Evolutionary conservation across 2,888 invertebrate species (phyloP), one percentile per base, ranked within the genome.

Genomic region (Abscondita cerata): DNA sequence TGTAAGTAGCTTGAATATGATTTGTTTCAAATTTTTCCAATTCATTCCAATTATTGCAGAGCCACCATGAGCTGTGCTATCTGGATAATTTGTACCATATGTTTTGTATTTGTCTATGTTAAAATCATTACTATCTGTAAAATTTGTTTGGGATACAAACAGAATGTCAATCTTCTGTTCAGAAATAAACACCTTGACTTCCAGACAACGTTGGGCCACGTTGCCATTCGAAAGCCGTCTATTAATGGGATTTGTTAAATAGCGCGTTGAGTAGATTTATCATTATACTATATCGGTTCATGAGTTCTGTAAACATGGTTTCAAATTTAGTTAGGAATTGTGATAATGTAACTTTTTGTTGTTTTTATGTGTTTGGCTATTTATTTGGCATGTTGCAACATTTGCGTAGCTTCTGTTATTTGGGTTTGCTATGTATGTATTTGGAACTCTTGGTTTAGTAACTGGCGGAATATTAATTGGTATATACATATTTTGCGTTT

Each of bases 321-420:
- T 33, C 15, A 11, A 50, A 50, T 50, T 11, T 33, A n/a, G 33
- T 8, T 34, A 50, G 15, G 34, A 50, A 50, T 31, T 48, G 12
- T 1, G 48, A 48, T 31, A 48, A n/a, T 12, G 48, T 12, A 33
- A 48, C 31, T 12, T 48, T 33, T 12, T 48, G 25, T 6, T 31
- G 25, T 13, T 48, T 12, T 12, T 12, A 9, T 31, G 31, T 31
- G 9, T 6, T n/a, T n/a, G n/a, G n/a, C n/a, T n/a, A n/a, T n/a
- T n/a, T n/a, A n/a, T n/a, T n/a, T n/a, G n/a, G n/a, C n/a, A n/a
- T n/a, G n/a, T n/a, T n/a, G n/a, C n/a, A n/a, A n/a, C n/a, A n/a
- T n/a, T n/a, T n/a, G n/a, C n/a, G n/a, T n/a, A n/a, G n/a, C n/a
- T n/a, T n/a, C n/a, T n/a, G n/a, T n/a, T n/a, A n/a, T n/a, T n/a